phyloP scores from a whole-genome alignment of 2,888 invertebrate species.

The Serripes groenlandicus region DNA sequence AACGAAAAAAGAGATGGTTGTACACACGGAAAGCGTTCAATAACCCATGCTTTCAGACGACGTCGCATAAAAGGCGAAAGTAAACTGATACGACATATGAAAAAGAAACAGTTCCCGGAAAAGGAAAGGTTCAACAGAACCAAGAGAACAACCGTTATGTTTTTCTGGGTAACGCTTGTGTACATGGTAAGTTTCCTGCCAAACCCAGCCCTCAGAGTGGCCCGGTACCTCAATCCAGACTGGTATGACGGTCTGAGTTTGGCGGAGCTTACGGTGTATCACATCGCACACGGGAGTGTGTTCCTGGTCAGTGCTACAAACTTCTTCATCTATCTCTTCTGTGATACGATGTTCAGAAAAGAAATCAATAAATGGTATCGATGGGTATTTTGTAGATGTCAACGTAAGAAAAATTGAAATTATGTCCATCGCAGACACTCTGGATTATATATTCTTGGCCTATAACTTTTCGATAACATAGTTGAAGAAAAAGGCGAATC shows the following conservation, averaged over 20 bases:
- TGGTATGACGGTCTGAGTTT: slow-evolving; percentile 10
- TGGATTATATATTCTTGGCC: too few relatives aligned
- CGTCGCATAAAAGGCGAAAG: neutral
- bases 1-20: too few relatives aligned
- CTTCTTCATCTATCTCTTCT: slow-evolving; percentile 12
- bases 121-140: slow-evolving; percentile 6
- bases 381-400: too few relatives aligned
- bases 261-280: neutral
- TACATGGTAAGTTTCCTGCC: slow-evolving; percentile 13
- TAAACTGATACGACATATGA: neutral
- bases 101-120: neutral
- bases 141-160: slow-evolving; percentile 8
- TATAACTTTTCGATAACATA: too few relatives aligned
- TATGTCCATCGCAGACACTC: too few relatives aligned
- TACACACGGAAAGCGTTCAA: neutral
- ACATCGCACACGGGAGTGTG: slow-evolving; percentile 7
- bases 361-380: too few relatives aligned
- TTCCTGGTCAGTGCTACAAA: slow-evolving; percentile 15
- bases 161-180: slow-evolving; percentile 17
- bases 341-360: slow-evolving; percentile 1
- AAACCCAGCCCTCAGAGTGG: slow-evolving; percentile 16
- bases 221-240: neutral
- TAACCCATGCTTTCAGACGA: neutral
- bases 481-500: too few relatives aligned
- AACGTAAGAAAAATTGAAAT: too few relatives aligned